Conservation (phyloP, 2,888 invertebrate genomes). For the Drosophila neoperkinsi region DNA sequence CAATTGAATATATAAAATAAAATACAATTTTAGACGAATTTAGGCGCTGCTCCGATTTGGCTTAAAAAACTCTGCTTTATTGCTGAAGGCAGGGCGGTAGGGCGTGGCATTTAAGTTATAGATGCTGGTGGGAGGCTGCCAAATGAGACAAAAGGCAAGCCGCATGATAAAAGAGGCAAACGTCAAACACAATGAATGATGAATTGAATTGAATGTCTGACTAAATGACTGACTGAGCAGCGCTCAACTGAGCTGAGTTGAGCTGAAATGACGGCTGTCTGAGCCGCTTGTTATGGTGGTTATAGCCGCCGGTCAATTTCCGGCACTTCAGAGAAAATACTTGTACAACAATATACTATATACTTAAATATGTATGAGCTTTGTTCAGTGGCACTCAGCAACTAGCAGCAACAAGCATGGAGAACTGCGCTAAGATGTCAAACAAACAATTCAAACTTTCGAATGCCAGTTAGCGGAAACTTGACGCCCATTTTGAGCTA, state of each 20-base stretch:
- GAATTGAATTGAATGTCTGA: slow-evolving; percentile 40
- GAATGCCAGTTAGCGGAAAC: slow-evolving; percentile 60
- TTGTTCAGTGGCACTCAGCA: slow-evolving; percentile 41
- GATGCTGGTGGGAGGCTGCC: slow-evolving; percentile 47
- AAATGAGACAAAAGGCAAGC: slow-evolving; percentile 59
- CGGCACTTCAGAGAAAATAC: slow-evolving; percentile 46
- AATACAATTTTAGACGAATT: not conserved
- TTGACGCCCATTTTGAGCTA: slow-evolving; percentile 24
- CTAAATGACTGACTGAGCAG: slow-evolving; percentile 19
- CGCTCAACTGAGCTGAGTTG: slow-evolving; percentile 5
- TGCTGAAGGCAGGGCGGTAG: slow-evolving; percentile 2
- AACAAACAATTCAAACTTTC: slow-evolving; percentile 64
- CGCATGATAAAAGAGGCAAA: slow-evolving; percentile 34
- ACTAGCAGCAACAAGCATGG: not conserved
- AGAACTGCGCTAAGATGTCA: slow-evolving; percentile 10
- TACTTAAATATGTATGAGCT: slow-evolving; percentile 54
- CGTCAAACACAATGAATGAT: slow-evolving; percentile 46
- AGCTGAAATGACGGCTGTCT: slow-evolving; percentile 28
- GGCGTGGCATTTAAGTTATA: slow-evolving; percentile 29
- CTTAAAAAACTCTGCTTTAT: not conserved
- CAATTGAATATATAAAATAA: not conserved
- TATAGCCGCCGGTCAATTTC: slow-evolving; percentile 75
- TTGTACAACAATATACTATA: slow-evolving; percentile 11
- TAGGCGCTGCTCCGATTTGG: slow-evolving; percentile 1
- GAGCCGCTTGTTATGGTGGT: slow-evolving; percentile 30